Evolutionary conservation across 1,140 invertebrate genomes (phyloP).

Genomic region (Drosophila grimshawi): DNA sequence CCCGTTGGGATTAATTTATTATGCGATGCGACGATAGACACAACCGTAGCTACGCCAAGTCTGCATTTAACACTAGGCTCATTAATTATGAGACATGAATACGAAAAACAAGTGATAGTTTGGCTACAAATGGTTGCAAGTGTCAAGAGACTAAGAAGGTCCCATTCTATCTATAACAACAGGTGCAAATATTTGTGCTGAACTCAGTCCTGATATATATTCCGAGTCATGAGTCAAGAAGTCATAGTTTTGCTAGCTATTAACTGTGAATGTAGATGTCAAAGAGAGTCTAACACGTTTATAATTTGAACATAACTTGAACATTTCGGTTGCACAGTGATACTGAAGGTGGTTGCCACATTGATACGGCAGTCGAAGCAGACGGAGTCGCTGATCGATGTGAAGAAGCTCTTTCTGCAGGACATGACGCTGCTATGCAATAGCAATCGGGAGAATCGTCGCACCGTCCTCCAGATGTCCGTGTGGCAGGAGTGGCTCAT

Average conservation of each 20-base stretch:
- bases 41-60: background rate
- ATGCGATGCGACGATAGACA: background rate
- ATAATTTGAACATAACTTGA: background rate
- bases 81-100: background rate
- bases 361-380: conserved; percentile 98
- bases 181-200: no score
- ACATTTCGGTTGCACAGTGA: conserved; percentile 90
- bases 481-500: conserved; percentile 99
- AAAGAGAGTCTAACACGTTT: no score
- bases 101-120: no score
- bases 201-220: no score
- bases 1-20: background rate
- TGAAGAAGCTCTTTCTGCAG: conserved; percentile 98
- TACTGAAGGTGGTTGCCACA: conserved; percentile 99
- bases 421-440: conserved; percentile 99
- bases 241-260: no score
- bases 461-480: conserved; percentile 99
- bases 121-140: no score
- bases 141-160: no score
- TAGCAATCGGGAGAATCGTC: conserved; percentile 97
- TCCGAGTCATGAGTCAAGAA: no score
- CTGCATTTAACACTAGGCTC: background rate
- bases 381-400: conserved; percentile 94
- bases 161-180: no score
- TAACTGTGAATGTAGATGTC: no score